phyloP scores from a whole-genome alignment of 2,888 invertebrate species.

The Parasteatoda lunata region DNA sequence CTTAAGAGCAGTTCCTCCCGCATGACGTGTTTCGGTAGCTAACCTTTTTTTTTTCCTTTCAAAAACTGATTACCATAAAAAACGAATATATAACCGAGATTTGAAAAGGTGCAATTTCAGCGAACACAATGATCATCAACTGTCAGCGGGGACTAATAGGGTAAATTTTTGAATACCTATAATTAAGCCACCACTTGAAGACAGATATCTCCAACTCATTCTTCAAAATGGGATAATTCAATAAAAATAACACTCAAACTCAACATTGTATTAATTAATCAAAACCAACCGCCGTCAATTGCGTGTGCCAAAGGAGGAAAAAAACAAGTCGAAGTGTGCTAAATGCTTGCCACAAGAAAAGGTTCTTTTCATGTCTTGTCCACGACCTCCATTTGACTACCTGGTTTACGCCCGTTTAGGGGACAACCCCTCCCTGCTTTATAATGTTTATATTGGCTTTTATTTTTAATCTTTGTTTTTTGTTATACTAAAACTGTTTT shows the following conservation, averaged over 20 bases:
- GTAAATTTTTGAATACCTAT: slow-evolving; percentile 44
- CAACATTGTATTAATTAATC: slow-evolving; percentile 53
- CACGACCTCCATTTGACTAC: slow-evolving; percentile 32
- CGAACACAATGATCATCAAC: slow-evolving; percentile 32
- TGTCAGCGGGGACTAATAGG: slow-evolving; percentile 56
- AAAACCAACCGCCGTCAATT: background rate
- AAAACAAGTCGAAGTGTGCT: background rate
- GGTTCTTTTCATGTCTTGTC: slow-evolving; percentile 5
- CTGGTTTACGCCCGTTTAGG: slow-evolving; percentile 42
- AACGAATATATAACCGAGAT: slow-evolving; percentile 58
- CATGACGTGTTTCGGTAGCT: background rate
- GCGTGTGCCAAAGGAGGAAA: background rate
- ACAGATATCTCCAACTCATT: slow-evolving; percentile 22
- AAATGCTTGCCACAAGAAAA: slow-evolving; percentile 4
- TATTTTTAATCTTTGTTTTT: background rate
- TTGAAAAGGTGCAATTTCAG: slow-evolving; percentile 59
- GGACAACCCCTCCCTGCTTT: slow-evolving; percentile 17
- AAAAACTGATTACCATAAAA: slow-evolving; percentile 54
- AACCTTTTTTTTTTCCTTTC: background rate
- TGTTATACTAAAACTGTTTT: no score
- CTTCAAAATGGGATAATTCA: slow-evolving; percentile 37
- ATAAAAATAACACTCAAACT: slow-evolving; percentile 32
- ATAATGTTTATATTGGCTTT: background rate
- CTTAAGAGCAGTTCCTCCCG: background rate
- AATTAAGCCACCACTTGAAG: slow-evolving; percentile 52